phyloP scores from a whole-genome alignment of 2,797 vertebrate species.

The Pantherophis vulpinus region DNA sequence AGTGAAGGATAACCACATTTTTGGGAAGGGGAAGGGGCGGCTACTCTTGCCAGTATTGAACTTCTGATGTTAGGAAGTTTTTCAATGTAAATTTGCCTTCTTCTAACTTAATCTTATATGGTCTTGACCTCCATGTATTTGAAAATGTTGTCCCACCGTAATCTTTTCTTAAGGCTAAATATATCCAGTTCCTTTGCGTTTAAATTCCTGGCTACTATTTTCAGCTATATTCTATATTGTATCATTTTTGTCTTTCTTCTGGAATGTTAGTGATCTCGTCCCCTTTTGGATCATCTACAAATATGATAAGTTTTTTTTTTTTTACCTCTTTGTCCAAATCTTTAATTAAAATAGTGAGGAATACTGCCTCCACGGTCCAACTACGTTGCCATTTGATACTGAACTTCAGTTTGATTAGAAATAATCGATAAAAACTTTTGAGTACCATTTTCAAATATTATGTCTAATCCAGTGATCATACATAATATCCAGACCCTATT shows the following conservation, averaged over 20 bases:
- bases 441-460: neutral
- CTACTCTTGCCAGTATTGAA: neutral
- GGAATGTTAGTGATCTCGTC: neutral
- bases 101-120: neutral
- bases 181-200: neutral
- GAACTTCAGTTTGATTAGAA: neutral
- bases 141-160: neutral
- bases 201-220: neutral
- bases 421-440: neutral
- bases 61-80: neutral
- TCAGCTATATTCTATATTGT: neutral
- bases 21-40: neutral
- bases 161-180: neutral
- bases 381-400: neutral
- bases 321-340: neutral
- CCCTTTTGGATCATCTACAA: neutral
- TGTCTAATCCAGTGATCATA: neutral
- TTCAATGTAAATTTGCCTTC: neutral
- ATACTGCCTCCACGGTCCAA: neutral
- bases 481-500: neutral
- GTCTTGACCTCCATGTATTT: neutral
- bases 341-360: neutral
- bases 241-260: neutral
- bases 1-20: neutral
- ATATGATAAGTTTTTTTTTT: neutral